Evolutionary conservation across 2,797 vertebrate species (phyloP), one percentile per base, ranked within the genome.

Genomic region (Mastacembelus armatus): DNA sequence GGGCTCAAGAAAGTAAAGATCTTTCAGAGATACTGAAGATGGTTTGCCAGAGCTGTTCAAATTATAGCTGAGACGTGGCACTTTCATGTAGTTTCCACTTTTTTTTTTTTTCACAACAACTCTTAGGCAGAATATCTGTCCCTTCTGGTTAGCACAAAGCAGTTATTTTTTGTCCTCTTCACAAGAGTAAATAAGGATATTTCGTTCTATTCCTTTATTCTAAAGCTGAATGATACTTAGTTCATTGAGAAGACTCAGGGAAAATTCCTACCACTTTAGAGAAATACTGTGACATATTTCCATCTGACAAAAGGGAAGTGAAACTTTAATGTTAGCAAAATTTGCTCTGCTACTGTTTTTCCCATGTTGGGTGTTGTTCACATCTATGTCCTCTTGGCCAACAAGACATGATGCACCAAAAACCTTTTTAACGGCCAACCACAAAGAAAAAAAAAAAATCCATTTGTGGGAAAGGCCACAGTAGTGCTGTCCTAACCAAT

Each of bases 311-410:
- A 77, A 27, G 60, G 71, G 89, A 91, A 91, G 61, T 77, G 84
- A 91, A 90, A 90, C 67, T 49, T 51, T 58, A 51, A 65, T 27
- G 68, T 81, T 48, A 71, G 83, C 87, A 75, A 30, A 81, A 52
- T 35, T 0, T 1, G 24, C 43, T 0, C 14, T 4, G 7, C 14
- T 22, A 6, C 49, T 27, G 35, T 15, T 36, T 60, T 83, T 85
- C 36, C 5, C 55, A 44, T 56, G 68, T 38, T 64, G 74, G 21
- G 71, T 60, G 84, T 84, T 71, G 51, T 36, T 66, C 60, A 32
- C 9, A 35, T 65, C 24, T 27, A 78, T 85, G 78, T 91, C 88
- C 89, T 90, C 80, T 88, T 81, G 19, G 72, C 74, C 77, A 85
- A 84, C 50, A 2, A 47, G 8, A 33, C 42, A 26, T 22, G 44